Base-by-base conservation (phyloP, 2,888 invertebrate species). In the Tenthredo notha region DNA sequence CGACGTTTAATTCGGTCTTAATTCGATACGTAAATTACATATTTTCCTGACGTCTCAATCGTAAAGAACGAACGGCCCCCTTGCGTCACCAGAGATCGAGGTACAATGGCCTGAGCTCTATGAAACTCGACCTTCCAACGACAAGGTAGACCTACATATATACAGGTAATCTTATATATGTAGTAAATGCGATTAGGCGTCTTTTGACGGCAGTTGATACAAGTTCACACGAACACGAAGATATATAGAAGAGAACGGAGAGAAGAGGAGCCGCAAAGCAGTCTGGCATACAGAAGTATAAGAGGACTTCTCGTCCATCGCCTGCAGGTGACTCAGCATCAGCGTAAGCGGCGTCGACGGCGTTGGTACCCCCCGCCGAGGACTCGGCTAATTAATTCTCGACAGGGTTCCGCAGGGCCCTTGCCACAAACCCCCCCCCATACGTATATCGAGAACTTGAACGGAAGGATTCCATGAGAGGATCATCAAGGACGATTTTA, bases 331-430 rank as follows among this genome's bases (percentile, higher is more conserved):
- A 90, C 89, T 89, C 89, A 88, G 88, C 89, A 87, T 87, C 88
- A 86, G 86, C 87, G 86, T 87, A 86, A 88, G 87, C 84, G 85
- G 86, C 84, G 84, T 86, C 84, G 85, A 88, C 87, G 84, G 86
- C 83, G 67, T 65, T 50, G 65, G 29, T 83, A 21, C 85, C 86
- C 87, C 90, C 90, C 87, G 89, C 89, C 86, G 90, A 86, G 90
- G 89, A 90, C 89, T 87, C 90, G 89, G 87, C 89, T 91, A 91
- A 92, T 92, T 91, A 92, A 92, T 92, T 91, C 91, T 90, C 92
- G 89, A 90, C 91, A 89, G 90, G 90, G 90, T 90, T 90, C 88
- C 89, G 87, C 78, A 67, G 72, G 77, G 65, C 29, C 77, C 85
- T 54, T 72, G 67, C 67, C n/a, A 47, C n/a, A 67, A 40, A 77